Conservation (phyloP, 2,113 vertebrate species). For the Phoenicopterus ruber region DNA sequence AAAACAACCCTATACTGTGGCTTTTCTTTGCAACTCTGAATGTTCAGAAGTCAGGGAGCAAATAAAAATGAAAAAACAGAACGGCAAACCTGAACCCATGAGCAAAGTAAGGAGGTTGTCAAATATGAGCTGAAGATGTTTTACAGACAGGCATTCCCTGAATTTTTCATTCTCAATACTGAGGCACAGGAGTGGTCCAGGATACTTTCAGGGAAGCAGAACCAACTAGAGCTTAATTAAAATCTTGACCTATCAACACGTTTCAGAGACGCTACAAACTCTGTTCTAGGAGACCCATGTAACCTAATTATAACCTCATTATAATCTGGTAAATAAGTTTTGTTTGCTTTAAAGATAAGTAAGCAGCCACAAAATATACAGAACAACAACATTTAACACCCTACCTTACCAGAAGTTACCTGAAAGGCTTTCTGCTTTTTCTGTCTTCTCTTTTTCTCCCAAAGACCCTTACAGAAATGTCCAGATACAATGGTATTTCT, state of each 20-base stretch:
- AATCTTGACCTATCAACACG: not conserved
- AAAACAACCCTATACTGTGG: not conserved
- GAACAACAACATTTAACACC: not conserved
- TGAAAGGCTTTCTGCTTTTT: not conserved
- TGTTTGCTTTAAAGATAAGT: not conserved
- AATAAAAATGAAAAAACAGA: not conserved
- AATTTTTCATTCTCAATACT: not conserved
- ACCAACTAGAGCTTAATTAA: not conserved
- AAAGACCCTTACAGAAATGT: not conserved
- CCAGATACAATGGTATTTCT: not conserved
- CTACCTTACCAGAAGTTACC: not conserved
- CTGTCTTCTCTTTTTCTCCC: not conserved
- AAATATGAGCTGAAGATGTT: not conserved
- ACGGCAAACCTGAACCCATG: not conserved
- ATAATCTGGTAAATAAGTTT: not conserved
- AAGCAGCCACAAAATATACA: not conserved
- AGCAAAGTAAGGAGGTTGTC: not conserved
- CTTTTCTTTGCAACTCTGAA: not conserved
- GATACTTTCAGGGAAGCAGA: not conserved
- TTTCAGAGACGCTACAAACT: not conserved
- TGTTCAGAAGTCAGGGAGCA: not conserved
- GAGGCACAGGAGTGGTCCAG: not conserved
- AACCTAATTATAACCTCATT: not conserved
- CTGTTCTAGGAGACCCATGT: not conserved
- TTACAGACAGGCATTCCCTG: not conserved